These are phyloP conservation scores for Chloroceryle inda DNA, from an alignment of 2,797 vertebrate species.

Conservation along the genomic window DNA sequence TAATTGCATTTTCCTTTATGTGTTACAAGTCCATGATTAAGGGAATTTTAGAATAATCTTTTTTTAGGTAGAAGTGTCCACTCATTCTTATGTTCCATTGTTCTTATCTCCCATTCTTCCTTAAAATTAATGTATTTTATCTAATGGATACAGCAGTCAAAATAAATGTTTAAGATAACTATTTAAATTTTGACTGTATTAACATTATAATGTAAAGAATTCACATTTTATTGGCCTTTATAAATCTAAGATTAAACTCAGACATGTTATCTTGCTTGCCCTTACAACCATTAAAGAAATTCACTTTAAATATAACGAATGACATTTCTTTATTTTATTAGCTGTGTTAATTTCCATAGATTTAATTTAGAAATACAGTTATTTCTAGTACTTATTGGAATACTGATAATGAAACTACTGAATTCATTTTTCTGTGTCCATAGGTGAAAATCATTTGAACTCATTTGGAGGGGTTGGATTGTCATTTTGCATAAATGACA, in stretches of 20 bases:
- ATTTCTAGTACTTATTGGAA: constrained; percentile 20
- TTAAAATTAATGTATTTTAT: constrained; percentile 49
- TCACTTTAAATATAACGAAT: not conserved
- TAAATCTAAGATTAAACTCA: constrained; percentile 10
- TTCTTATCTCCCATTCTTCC: not conserved
- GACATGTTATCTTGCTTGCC: constrained; percentile 11
- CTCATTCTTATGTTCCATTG: not conserved
- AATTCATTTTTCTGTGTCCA: not conserved
- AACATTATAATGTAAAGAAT: constrained; percentile 26
- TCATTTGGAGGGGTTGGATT: not conserved
- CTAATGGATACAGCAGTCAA: constrained; percentile 5
- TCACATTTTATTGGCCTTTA: not conserved
- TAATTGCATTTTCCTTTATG: constrained; percentile 4
- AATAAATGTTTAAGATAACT: constrained; percentile 25
- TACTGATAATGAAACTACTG: not conserved
- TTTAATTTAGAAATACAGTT: constrained; percentile 29
- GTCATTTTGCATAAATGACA: not conserved
- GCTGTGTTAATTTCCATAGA: not conserved
- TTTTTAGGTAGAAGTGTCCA: not conserved
- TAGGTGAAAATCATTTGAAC: not conserved
- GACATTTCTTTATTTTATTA: not conserved
- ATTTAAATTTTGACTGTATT: constrained; percentile 14
- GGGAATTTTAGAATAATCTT: not conserved
- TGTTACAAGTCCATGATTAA: not conserved
- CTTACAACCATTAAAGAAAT: not conserved